Conservation (phyloP, 2,888 invertebrate genomes). For the Thalpophila matura region DNA sequence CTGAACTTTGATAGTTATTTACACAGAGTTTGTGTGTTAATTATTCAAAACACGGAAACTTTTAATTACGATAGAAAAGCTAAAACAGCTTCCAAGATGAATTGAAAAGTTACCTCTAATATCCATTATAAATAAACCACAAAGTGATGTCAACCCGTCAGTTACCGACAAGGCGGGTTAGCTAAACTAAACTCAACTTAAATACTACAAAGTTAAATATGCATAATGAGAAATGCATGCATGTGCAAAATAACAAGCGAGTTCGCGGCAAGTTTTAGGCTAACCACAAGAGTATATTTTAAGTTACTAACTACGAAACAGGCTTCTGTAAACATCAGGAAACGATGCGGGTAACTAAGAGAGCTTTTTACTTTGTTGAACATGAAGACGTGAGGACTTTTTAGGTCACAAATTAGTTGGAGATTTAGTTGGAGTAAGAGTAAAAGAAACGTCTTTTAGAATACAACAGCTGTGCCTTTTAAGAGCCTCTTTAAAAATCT, state of each 20-base stretch:
- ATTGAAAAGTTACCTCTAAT: slow-evolving; percentile 25
- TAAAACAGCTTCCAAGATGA: slow-evolving; percentile 8
- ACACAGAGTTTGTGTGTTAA: too few species aligned
- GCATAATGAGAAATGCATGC: slow-evolving; percentile 51
- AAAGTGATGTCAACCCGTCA: slow-evolving; percentile 49
- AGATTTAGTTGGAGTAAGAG: neutral
- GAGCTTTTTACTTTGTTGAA: slow-evolving; percentile 28
- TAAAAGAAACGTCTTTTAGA: neutral
- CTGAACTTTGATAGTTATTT: neutral
- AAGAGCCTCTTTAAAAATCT: neutral
- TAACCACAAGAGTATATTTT: slow-evolving; percentile 27
- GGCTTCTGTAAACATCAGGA: slow-evolving; percentile 37
- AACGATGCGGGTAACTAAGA: slow-evolving; percentile 28
- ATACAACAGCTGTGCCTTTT: neutral
- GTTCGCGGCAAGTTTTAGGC: slow-evolving; percentile 41
- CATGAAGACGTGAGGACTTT: slow-evolving; percentile 28
- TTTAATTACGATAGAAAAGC: too few species aligned
- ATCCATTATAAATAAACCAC: slow-evolving; percentile 27
- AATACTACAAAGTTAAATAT: slow-evolving; percentile 49
- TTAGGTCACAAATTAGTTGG: slow-evolving; percentile 39
- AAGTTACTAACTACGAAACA: slow-evolving; percentile 26
- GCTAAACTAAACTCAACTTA: slow-evolving; percentile 38
- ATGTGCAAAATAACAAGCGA: slow-evolving; percentile 48
- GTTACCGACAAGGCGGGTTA: slow-evolving; percentile 43
- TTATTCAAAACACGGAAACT: too few species aligned